Base-by-base conservation (phyloP, 1,140 invertebrate species). In the Orius laevigatus region DNA sequence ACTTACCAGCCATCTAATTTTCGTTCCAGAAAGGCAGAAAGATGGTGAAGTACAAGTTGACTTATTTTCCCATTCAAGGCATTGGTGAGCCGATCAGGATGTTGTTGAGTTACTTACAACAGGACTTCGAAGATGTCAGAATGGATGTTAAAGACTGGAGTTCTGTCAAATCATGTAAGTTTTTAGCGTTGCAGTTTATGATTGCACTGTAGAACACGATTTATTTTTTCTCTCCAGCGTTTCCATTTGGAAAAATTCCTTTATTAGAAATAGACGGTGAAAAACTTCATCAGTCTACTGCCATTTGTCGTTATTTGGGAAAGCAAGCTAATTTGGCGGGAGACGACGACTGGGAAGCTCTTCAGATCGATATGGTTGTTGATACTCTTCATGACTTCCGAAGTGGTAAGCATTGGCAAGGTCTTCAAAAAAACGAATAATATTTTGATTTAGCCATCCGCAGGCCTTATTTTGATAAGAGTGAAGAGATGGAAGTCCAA, bases 61-160 rank as follows among this genome's bases (percentile, higher is more conserved):
- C 70, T 45, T 81, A 81, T 54, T 81, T 79, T 62, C 69, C 76
- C 56, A 64, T 74, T 12, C 72, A 70, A 62, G 78, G 74, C 3
- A 60, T 80, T 16, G 78, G 68, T 12, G 78, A 84, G 59, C 70
- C 76, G 3, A 71, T 79, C 50, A 67, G 81, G 48, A 73, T 73
- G 49, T 62, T 84, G n/a, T 64, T 82, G 42, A 69, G 69, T 19
- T 76, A 79, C 55, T 71, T 72, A 5, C 69, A 65, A 38, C 60
- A 74, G 39, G 65, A 71, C 32, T 83, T 75, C 59, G 74, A 79
- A 60, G 79, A 83, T 63, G 62, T 68, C 15, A 67, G 74, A 40
- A 63, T 75, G 50, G 53, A 55, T 35, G 49, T 46, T 18, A 66
- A 59, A 46, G 60, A 68, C 18, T 75, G 70, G 70, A 56, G 58